Conservation (phyloP, 2,797 vertebrate species). For the Halcyon badia region DNA sequence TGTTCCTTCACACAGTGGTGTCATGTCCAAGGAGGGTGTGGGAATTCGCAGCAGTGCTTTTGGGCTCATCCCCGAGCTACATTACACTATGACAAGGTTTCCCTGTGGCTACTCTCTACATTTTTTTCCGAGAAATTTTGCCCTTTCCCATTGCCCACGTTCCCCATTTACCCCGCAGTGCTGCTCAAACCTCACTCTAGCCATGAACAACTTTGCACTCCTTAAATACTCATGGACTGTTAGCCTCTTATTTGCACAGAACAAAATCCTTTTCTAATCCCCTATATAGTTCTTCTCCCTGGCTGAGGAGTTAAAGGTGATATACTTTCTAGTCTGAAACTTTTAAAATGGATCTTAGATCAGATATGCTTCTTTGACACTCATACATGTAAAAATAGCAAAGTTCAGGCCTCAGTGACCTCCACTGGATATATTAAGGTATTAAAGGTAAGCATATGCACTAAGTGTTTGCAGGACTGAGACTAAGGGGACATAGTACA, state of each 20-base stretch:
- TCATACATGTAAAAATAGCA: slow-evolving; percentile 5
- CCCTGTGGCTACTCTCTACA: not conserved
- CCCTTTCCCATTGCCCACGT: not conserved
- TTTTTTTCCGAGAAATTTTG: not conserved
- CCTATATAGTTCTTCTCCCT: not conserved
- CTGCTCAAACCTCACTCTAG: not conserved
- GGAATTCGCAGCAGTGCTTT: not conserved
- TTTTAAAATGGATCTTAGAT: not conserved
- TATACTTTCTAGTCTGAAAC: not conserved
- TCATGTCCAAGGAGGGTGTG: accelerated
- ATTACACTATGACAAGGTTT: not conserved
- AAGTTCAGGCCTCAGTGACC: not conserved
- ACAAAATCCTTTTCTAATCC: slow-evolving; percentile 5
- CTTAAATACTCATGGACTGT: not conserved
- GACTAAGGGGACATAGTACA: not conserved
- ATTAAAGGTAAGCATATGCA: not conserved
- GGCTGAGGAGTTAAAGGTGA: not conserved
- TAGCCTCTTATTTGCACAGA: not conserved
- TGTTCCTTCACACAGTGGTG: not conserved
- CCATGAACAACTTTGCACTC: not conserved
- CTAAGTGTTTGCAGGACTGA: not conserved
- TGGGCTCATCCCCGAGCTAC: not conserved
- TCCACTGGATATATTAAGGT: not conserved
- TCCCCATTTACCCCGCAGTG: not conserved
- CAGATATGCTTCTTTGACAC: not conserved